These are phyloP conservation scores for Leptinotarsa rubiginosa DNA, from an alignment of 2,888 invertebrate species.

Conservation along the genomic window DNA sequence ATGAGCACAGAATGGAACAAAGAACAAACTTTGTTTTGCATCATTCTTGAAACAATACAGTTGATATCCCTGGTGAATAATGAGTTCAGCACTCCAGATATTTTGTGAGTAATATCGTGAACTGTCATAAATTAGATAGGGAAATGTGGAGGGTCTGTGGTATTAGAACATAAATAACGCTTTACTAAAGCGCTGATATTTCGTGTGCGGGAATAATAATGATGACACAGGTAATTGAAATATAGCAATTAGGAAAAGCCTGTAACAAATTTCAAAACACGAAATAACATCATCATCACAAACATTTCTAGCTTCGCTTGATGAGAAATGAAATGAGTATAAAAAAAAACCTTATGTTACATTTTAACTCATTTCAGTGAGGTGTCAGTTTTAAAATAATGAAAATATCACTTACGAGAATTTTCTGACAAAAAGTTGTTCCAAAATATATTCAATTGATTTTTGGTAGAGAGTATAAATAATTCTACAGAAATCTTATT, in stretches of 20 bases:
- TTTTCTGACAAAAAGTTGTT: no score
- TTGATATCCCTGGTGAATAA: conserved; percentile 39
- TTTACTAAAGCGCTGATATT: conserved; percentile 52
- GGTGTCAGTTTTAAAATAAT: no score
- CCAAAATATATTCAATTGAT: no score
- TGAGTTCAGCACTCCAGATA: conserved; percentile 36
- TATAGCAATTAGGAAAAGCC: conserved; percentile 57
- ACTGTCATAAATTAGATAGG: conserved; percentile 50
- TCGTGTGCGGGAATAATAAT: conserved; percentile 54
- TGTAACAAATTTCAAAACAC: not conserved
- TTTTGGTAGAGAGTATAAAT: no score
- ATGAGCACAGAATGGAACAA: conserved; percentile 10
- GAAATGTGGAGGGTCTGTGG: conserved; percentile 29
- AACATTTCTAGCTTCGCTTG: not conserved
- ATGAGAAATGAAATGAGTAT: no score
- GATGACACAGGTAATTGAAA: conserved; percentile 62
- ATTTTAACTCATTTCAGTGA: no score
- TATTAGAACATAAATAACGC: conserved; percentile 55
- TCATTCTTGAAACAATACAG: conserved; percentile 27
- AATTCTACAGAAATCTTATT: no score
- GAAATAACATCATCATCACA: not conserved
- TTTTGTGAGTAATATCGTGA: conserved; percentile 41
- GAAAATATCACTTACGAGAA: no score
- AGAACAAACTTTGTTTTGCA: conserved; percentile 36
- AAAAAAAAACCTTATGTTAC: no score